Conservation (phyloP, 2,113 vertebrate genomes). For the Pomatostomus ruficeps region DNA sequence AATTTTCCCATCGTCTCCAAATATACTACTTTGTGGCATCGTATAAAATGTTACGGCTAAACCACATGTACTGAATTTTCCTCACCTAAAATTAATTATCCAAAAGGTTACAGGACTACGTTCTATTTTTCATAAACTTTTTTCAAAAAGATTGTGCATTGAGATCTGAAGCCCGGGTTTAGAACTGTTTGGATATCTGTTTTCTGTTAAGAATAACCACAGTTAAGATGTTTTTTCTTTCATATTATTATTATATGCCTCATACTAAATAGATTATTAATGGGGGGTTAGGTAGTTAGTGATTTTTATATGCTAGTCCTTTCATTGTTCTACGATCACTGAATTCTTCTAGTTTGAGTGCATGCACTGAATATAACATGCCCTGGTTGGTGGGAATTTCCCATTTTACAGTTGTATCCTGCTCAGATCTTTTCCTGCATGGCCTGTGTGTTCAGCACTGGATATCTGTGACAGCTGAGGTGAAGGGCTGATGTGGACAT, state of each 20-base stretch:
- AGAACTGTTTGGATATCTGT: not conserved
- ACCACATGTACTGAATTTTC: not conserved
- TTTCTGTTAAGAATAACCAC: not conserved
- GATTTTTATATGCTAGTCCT: not conserved
- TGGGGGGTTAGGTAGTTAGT: not conserved
- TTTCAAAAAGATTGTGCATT: not conserved
- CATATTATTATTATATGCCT: not conserved
- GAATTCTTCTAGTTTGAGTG: not conserved
- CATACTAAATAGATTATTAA: not conserved
- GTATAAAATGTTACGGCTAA: not conserved
- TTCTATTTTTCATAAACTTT: not conserved
- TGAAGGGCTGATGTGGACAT: not conserved
- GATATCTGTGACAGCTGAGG: not conserved
- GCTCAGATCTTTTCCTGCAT: accelerated
- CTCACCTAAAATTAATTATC: not conserved
- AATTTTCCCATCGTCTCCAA: not conserved
- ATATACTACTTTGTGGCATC: not conserved
- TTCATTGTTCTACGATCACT: not conserved
- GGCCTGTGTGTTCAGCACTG: not conserved
- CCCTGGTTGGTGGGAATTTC: not conserved
- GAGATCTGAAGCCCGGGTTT: accelerated
- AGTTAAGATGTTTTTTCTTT: not conserved
- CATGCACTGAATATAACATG: accelerated
- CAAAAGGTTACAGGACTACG: not conserved
- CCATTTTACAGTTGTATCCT: not conserved